Evolutionary conservation across 2,888 invertebrate genomes (phyloP), one percentile per base, ranked within the genome.

Genomic region (Acrocyrtus sp.): DNA sequence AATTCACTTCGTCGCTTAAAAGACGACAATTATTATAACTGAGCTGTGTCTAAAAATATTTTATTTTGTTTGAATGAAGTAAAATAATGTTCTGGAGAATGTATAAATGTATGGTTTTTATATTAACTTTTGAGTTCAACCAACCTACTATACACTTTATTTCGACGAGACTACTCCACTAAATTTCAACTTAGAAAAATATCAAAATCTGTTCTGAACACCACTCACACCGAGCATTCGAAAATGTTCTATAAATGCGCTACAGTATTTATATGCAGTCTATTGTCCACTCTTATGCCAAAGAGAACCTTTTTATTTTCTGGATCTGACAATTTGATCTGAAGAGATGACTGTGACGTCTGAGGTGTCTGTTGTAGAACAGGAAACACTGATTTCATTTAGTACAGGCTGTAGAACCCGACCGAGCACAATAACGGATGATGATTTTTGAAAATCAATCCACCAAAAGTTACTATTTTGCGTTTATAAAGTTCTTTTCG

Each of bases 161-260:
- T 4, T 34, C n/a, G 47, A 43, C 61, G 54, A 57, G 27, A 67
- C 72, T 72, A 62, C 68, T 54, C 63, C 57, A 65, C 53, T 34
- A 27, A 63, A 57, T 57, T 50, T 72, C 65, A 72, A 72, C 72
- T 72, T 72, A 72, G 63, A 72, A 72, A 72, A 72, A 72, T 72
- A 72, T 72, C 65, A 70, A 70, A 65, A 65, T 65, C 51, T 62
- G 29, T 70, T 43, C 29, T 60, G 72, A 72, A 72, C 72, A 65
- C 70, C 63, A 72, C 50, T 48, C 60, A 45, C 72, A 24, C 62
- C 17, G 57, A 57, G 51, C 50, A 57, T 57, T 66, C 26, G 26
- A n/a, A 27, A 19, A 3, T 26, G 34, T 34, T 34, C 34, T 8
- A 12, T 34, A 34, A 34, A 34, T 34, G 34, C 34, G 34, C n/a